These are phyloP conservation scores for Coregonus ussuriensis DNA, from an alignment of 2,797 vertebrate species.

Conservation along the genomic window DNA sequence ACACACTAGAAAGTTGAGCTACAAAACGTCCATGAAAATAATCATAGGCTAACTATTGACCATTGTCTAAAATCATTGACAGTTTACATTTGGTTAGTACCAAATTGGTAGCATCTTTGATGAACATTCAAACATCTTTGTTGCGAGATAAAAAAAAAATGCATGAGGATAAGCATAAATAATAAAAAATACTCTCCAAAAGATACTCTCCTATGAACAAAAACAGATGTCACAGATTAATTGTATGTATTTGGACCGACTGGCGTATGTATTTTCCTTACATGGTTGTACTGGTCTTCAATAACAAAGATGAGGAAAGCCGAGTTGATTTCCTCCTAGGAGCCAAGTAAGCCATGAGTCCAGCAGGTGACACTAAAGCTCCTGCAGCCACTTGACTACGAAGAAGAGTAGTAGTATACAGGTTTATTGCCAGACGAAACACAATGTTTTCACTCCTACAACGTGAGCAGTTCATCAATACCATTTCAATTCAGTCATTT, in stretches of 20 bases:
- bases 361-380: constrained; percentile 28
- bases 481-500: not conserved
- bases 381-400: constrained; percentile 12
- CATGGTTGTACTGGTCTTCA: constrained; percentile 1
- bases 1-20: constrained; percentile 46
- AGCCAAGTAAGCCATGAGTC: not conserved
- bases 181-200: constrained; percentile 14
- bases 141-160: constrained; percentile 14
- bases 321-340: constrained; percentile 10
- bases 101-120: constrained; percentile 55
- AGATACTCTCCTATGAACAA: not conserved
- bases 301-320: constrained; percentile 18
- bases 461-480: not conserved
- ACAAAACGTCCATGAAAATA: constrained; percentile 36
- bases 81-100: constrained; percentile 42
- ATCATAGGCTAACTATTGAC: constrained; percentile 21
- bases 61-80: constrained; percentile 26
- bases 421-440: constrained; percentile 9
- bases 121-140: constrained; percentile 56
- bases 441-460: constrained; percentile 26
- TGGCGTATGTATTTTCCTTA: constrained; percentile 7
- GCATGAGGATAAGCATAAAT: constrained; percentile 4
- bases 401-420: constrained; percentile 27
- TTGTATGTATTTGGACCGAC: constrained; percentile 8
- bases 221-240: constrained; percentile 1